These are phyloP conservation scores for Smittia aterrima DNA, from an alignment of 2,888 invertebrate genomes.

Conservation along the genomic window DNA sequence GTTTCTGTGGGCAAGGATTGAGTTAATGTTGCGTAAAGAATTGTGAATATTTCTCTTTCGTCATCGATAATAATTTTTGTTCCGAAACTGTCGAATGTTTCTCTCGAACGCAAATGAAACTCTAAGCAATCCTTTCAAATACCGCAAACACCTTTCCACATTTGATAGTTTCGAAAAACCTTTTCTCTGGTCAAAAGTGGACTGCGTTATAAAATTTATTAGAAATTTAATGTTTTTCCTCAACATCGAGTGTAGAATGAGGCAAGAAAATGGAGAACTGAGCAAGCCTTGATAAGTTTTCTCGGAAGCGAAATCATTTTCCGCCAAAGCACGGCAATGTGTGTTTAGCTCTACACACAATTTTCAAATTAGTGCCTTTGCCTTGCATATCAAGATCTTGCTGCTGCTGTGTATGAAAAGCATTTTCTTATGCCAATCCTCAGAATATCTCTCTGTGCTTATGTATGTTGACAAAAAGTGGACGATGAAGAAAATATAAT, in stretches of 20 bases:
- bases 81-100: no score
- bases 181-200: no score
- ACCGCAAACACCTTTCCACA: neutral
- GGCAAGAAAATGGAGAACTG: neutral
- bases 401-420: neutral
- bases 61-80: no score
- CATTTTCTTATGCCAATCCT: neutral
- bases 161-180: neutral
- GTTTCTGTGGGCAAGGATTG: no score
- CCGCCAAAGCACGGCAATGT: no score
- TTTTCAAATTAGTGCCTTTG: slow-evolving; percentile 36
- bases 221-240: slow-evolving; percentile 3
- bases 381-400: slow-evolving; percentile 35
- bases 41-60: no score
- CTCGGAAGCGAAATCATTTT: no score
- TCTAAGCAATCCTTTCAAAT: neutral
- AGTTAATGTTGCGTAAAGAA: no score
- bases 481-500: slow-evolving; percentile 40
- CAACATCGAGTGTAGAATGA: no score
- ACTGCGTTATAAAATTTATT: slow-evolving; percentile 35
- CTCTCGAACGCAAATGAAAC: slow-evolving; percentile 1
- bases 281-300: no score
- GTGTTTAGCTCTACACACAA: neutral
- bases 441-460: neutral
- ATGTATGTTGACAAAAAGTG: slow-evolving; percentile 39